These are phyloP conservation scores for Acholoe squamosa DNA, from an alignment of 2,888 invertebrate species.

Conservation along the genomic window DNA sequence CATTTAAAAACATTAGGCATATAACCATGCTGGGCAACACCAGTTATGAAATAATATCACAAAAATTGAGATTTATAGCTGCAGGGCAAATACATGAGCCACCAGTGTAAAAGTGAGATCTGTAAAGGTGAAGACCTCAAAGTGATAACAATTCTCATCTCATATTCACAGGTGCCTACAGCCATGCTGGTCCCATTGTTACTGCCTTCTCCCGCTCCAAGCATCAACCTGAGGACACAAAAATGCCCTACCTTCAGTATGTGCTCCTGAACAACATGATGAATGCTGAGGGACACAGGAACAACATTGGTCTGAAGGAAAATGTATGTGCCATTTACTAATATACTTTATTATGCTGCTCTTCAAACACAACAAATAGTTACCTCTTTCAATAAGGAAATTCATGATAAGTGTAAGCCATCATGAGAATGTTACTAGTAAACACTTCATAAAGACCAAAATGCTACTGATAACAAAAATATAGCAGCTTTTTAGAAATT, in stretches of 20 bases:
- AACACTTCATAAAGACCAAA: too few species aligned
- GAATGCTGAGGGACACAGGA: background rate
- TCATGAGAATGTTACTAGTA: background rate
- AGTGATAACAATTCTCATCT: too few species aligned
- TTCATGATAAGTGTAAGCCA: background rate
- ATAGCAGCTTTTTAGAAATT: too few species aligned
- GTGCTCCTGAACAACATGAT: slow-evolving; percentile 46
- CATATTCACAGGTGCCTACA: too few species aligned
- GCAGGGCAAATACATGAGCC: too few species aligned
- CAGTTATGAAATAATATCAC: too few species aligned
- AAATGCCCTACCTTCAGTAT: slow-evolving; percentile 68
- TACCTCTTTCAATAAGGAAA: background rate
- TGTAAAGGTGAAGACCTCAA: too few species aligned
- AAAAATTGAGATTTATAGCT: too few species aligned
- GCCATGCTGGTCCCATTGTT: slow-evolving; percentile 58
- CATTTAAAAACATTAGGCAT: too few species aligned
- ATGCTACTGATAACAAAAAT: too few species aligned
- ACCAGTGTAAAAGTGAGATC: too few species aligned
- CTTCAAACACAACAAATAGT: background rate
- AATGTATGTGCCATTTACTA: background rate
- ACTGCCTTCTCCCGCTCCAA: slow-evolving; percentile 69
- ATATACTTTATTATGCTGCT: background rate
- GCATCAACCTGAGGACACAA: slow-evolving; percentile 64
- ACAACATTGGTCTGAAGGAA: background rate
- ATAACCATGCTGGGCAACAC: too few species aligned